Evolutionary conservation across 2,113 vertebrate species (phyloP).

Genomic region (Dicerorhinus sumatrensis): DNA sequence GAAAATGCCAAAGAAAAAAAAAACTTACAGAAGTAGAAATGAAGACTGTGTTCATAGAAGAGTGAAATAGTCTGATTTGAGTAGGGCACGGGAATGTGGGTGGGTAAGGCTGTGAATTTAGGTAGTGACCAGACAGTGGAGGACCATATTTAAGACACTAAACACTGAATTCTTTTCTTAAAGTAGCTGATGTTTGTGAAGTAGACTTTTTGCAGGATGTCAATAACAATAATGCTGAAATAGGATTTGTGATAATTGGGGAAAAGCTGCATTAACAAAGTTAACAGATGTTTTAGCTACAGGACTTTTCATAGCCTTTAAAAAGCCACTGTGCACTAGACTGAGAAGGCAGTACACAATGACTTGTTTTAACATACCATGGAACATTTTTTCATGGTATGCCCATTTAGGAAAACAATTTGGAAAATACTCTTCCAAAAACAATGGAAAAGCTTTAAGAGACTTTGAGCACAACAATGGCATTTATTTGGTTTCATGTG

Average conservation of each 20-base stretch:
- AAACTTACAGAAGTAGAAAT: background rate
- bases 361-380: background rate
- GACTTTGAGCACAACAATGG: background rate
- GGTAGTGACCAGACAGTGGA: background rate
- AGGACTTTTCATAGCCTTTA: background rate
- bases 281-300: background rate
- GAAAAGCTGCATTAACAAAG: background rate
- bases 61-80: background rate
- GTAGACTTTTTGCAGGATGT: background rate
- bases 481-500: background rate
- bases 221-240: background rate
- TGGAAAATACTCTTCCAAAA: background rate
- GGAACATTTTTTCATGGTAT: background rate
- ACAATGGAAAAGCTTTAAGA: background rate
- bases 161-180: background rate
- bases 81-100: accelerated
- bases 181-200: background rate
- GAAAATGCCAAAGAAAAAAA: background rate
- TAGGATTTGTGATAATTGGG: background rate
- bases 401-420: background rate
- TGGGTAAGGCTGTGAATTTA: background rate
- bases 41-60: background rate
- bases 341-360: too few species aligned
- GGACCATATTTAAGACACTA: background rate
- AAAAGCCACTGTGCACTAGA: background rate